A percentile compares a stretch with the other conserved stretches of the same genome.
Evolutionary conservation across 2,113 vertebrate species (phyloP).

Genomic region (Neoarius graeffei): DNA sequence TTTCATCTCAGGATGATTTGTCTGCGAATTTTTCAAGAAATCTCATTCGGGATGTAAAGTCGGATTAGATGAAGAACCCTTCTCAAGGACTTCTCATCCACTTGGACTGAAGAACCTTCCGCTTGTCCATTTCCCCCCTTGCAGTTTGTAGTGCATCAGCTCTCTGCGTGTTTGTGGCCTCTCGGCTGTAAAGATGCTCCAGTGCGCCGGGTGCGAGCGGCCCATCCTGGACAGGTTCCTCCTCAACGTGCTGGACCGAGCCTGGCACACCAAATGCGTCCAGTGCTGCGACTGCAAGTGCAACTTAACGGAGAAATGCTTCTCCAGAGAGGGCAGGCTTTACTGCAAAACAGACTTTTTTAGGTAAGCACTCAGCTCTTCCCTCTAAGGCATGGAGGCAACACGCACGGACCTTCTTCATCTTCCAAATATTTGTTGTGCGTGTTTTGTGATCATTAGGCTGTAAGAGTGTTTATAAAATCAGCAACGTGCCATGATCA

Average conservation of each 20-base stretch:
- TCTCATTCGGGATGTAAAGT: constrained; percentile 22
- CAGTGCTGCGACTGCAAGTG: constrained; percentile 99
- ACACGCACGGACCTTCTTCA: not conserved
- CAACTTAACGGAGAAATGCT: constrained; percentile 96
- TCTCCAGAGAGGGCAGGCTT: constrained; percentile 94
- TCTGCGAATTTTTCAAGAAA: not conserved
- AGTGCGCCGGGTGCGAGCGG: constrained; percentile 95
- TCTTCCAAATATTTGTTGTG: not conserved
- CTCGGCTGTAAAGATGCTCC: constrained; percentile 88
- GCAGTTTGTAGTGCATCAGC: not conserved
- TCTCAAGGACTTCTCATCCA: constrained; percentile 19
- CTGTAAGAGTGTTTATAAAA: not conserved
- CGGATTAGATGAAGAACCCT: not conserved
- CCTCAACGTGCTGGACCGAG: constrained; percentile 96
- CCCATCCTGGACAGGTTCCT: constrained; percentile 96
- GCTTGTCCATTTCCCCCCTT: not conserved
- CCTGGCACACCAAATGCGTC: constrained; percentile 97
- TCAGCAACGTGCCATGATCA: not conserved
- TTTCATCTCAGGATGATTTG: not conserved
- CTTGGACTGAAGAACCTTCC: constrained; percentile 27
- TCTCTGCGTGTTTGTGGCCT: constrained; percentile 43
- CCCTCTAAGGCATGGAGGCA: not conserved
- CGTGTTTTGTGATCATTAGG: not conserved
- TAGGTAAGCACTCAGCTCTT: constrained; percentile 72
- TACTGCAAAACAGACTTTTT: constrained; percentile 99